Base-by-base conservation (phyloP, 1,140 invertebrate genomes). In the Drosophila pectinifera region DNA sequence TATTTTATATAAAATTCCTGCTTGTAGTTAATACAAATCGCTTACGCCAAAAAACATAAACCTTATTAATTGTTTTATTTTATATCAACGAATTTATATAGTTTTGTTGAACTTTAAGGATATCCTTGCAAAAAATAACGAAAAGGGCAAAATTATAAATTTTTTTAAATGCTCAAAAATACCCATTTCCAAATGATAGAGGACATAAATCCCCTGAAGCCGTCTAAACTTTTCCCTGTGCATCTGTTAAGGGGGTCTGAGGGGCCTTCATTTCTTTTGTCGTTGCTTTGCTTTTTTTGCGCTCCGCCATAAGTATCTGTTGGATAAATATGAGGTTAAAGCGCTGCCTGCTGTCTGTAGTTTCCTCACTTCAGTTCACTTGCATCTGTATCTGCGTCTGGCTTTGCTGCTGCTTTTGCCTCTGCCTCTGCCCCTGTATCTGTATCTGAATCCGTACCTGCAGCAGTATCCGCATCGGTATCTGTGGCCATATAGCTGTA, bases 281-380 rank as follows among this genome's bases (percentile, higher is more conserved):
- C 70, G 77, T 63, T 61, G 57, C 57, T 72, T 53, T 59, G 55
- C 45, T 76, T 62, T 42, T 79, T 85, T 80, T 85, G 68, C 64
- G 61, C 64, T 68, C 26, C 74, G 55, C 82, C 81, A 86, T 86
- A 86, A 90, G 89, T 91, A 91, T 91, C 81, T 89, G 90, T 90
- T 91, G 89, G 90, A 89, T 91, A 91, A 91, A 91, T 91, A 91
- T 91, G 90, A 91, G 90, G 90, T 91, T 91, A 91, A 91, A 90
- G 63, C 81, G 84, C 81, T 91, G 88, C 82, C 80, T 90, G 80
- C 78, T 91, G 81, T 62, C 45, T 55, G 61, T 73, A 49, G 74
- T 58, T 55, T 69, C 75, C 62, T 68, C 61, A 68, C 64, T 68
- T 68, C 61, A 65, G 64, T 67, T 68, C 64, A 68, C 64, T 74